Evolutionary conservation across 2,888 invertebrate species (phyloP).

Genomic region (Harpalus rubripes): DNA sequence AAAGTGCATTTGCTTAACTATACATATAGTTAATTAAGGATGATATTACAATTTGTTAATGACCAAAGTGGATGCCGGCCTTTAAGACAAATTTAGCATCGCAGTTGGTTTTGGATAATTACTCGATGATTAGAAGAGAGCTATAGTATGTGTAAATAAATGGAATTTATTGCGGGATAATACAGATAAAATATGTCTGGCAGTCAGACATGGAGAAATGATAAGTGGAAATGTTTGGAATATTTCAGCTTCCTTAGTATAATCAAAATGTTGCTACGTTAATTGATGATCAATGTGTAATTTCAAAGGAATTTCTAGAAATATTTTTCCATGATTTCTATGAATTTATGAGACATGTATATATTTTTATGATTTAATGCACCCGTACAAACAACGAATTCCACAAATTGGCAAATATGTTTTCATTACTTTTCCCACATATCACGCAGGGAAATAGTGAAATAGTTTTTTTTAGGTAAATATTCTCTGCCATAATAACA

Average conservation of each 20-base stretch:
- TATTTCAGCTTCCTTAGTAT: background rate
- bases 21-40: too few species aligned
- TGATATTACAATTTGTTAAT: background rate
- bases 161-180: slow-evolving; percentile 32
- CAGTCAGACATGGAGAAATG: background rate
- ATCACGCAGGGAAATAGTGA: too few species aligned
- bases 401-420: too few species aligned
- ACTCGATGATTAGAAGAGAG: slow-evolving; percentile 20
- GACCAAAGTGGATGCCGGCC: background rate
- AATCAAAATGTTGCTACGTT: background rate
- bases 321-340: too few species aligned
- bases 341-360: too few species aligned
- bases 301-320: background rate
- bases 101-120: slow-evolving; percentile 19
- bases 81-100: background rate
- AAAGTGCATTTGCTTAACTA: too few species aligned
- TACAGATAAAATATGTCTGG: slow-evolving; percentile 18
- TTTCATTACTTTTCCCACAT: too few species aligned
- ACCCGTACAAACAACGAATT: too few species aligned
- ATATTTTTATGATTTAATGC: too few species aligned
- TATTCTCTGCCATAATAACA: too few species aligned
- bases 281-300: background rate
- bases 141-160: slow-evolving; percentile 18
- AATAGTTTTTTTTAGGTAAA: too few species aligned
- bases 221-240: too few species aligned